Percentiles rank a stretch among this genome's conserved stretches.
These are phyloP conservation scores for Apodemus speciosus DNA, from an alignment of 2,113 vertebrate species.

Conservation along the genomic window DNA sequence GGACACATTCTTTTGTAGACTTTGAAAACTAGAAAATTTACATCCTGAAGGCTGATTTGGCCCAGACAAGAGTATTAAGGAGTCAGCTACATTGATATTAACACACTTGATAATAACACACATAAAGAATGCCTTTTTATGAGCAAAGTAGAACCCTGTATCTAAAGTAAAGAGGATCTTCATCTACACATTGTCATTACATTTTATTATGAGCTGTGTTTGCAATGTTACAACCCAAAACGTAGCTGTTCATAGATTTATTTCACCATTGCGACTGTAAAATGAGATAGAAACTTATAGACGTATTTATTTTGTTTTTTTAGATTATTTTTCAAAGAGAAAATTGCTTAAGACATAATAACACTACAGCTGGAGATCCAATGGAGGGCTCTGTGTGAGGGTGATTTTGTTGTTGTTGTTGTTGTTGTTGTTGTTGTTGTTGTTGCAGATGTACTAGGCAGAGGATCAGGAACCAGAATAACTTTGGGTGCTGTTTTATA, in stretches of 20 bases:
- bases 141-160: not conserved
- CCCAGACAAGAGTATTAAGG: not conserved
- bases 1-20: not conserved
- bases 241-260: not conserved
- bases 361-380: not conserved
- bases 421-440: no score
- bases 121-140: not conserved
- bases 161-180: not conserved
- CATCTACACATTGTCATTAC: not conserved
- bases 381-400: not conserved
- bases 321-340: not conserved
- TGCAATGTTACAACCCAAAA: not conserved
- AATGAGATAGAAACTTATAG: not conserved
- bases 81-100: not conserved
- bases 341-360: not conserved
- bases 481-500: not conserved
- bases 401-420: no score
- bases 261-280: not conserved
- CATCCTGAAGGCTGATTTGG: not conserved
- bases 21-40: not conserved
- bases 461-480: rapidly evolving
- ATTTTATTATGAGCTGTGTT: not conserved
- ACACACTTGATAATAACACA: rapidly evolving
- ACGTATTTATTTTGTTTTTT: not conserved
- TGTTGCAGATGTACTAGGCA: not conserved